phyloP scores from a whole-genome alignment of 1,140 invertebrate species.

The Drosophila pachea region DNA sequence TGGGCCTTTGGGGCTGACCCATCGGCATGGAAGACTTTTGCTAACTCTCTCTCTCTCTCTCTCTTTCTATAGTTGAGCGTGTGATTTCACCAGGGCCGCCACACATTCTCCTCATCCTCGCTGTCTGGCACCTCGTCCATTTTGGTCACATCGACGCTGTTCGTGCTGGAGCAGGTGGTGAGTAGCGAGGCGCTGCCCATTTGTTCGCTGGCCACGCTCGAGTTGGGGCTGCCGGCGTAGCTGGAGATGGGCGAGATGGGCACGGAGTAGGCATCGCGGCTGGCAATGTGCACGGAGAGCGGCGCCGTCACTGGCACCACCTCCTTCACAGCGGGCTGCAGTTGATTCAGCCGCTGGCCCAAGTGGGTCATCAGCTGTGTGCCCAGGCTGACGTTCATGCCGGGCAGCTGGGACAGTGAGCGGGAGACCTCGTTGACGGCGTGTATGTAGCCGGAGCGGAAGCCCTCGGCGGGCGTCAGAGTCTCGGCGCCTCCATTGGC shows the following conservation, averaged over 20 bases:
- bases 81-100: constrained; percentile 84
- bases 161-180: constrained; percentile 56
- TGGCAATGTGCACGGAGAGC: constrained; percentile 70
- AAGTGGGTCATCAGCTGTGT: constrained; percentile 93
- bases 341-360: constrained; percentile 87
- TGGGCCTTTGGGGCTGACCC: constrained; percentile 18
- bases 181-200: constrained; percentile 51
- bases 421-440: constrained; percentile 95
- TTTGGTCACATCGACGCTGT: constrained; percentile 57
- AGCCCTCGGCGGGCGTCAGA: constrained; percentile 86
- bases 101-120: constrained; percentile 81
- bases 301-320: constrained; percentile 60
- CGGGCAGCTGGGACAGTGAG: constrained; percentile 89
- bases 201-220: constrained; percentile 50
- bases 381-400: constrained; percentile 90
- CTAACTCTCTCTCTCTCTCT: constrained; percentile 22
- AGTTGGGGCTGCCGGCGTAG: constrained; percentile 71
- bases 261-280: constrained; percentile 67
- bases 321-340: constrained; percentile 73
- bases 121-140: constrained; percentile 66
- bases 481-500: constrained; percentile 78
- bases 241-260: constrained; percentile 75
- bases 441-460: constrained; percentile 93
- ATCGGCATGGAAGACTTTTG: constrained; percentile 61
- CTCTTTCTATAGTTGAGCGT: neutral